phyloP scores from a whole-genome alignment of 2,888 invertebrate species.

The Drosophila lutescens region DNA sequence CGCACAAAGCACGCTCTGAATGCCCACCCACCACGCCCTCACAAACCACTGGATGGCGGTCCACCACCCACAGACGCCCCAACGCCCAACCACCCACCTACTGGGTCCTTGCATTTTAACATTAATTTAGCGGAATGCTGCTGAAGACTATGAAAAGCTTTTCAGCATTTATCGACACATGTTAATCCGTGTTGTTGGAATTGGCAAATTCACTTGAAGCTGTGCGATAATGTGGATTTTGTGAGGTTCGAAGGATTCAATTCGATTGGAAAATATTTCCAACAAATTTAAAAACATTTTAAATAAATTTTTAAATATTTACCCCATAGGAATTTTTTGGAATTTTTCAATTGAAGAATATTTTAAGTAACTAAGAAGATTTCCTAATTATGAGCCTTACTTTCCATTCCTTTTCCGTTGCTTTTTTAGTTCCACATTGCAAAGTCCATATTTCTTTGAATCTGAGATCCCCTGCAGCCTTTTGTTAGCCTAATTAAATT shows the following conservation, averaged over 20 bases:
- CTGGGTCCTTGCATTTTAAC: constrained; percentile 65
- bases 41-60: constrained; percentile 28
- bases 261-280: background rate
- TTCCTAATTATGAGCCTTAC: background rate
- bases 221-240: background rate
- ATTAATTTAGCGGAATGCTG: constrained; percentile 78
- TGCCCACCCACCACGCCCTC: constrained; percentile 36
- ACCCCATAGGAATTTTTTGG: too few species aligned
- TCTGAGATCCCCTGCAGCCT: constrained; percentile 6
- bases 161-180: constrained; percentile 70
- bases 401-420: background rate
- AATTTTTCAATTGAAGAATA: too few species aligned
- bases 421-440: too few species aligned
- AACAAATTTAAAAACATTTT: background rate
- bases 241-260: background rate
- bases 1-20: constrained; percentile 41
- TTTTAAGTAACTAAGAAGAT: too few species aligned
- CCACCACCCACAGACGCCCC: constrained; percentile 2
- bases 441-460: background rate
- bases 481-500: constrained; percentile 41
- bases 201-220: constrained; percentile 6
- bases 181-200: constrained; percentile 64
- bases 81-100: constrained; percentile 21
- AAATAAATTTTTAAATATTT: too few species aligned
- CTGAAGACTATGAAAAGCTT: constrained; percentile 66